Conservation (phyloP, 92 coral and sea anemone genomes). For the Anthopleura xanthogrammica region DNA sequence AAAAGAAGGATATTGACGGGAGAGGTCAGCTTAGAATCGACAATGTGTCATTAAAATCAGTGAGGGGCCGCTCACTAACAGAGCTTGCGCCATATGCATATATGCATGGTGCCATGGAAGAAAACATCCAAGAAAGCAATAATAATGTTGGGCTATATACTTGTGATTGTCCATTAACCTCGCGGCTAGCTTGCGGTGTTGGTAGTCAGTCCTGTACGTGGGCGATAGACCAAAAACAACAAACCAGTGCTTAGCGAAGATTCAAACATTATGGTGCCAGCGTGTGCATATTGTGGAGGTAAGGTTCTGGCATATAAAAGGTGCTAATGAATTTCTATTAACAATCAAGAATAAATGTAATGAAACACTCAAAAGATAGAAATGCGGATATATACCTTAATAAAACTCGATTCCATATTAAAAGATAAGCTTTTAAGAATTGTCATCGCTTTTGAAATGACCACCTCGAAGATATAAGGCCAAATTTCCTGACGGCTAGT, state of each 20-base stretch:
- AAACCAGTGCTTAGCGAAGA: neutral
- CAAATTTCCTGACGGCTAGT: neutral
- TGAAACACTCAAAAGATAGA: neutral
- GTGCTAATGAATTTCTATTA: neutral
- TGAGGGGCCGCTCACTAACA: too few species aligned
- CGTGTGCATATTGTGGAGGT: neutral
- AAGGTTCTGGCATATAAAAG: neutral
- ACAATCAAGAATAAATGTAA: neutral
- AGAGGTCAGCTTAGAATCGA: too few species aligned
- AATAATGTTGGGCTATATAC: neutral
- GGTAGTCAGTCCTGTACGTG: neutral
- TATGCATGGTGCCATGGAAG: too few species aligned
- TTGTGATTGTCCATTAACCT: neutral
- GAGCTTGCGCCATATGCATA: too few species aligned
- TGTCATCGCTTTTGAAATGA: constrained; percentile 22
- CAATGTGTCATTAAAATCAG: too few species aligned
- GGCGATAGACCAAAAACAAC: neutral
- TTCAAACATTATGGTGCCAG: neutral
- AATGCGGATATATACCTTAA: neutral
- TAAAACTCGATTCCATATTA: constrained; percentile 29
- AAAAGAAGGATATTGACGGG: too few species aligned
- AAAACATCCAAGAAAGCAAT: neutral
- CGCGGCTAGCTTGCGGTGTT: neutral
- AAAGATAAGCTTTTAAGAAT: constrained; percentile 29
- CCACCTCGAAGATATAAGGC: constrained; percentile 9